Percentiles rank a stretch among this genome's conserved stretches.
Conservation (phyloP, 2,113 vertebrate species). For the Carassius auratus region DNA sequence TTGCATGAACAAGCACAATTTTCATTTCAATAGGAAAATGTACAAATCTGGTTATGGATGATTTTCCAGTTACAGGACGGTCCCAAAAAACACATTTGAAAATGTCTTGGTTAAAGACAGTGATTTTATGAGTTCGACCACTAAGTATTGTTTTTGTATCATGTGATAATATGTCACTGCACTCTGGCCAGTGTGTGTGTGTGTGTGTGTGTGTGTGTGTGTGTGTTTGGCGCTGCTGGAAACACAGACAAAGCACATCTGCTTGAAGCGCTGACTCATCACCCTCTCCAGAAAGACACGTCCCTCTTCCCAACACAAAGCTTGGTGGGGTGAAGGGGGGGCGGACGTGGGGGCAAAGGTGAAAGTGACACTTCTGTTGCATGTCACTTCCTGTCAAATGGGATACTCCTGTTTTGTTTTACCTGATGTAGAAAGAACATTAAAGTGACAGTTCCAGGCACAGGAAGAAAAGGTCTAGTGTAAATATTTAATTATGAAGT, state of each 20-base stretch:
- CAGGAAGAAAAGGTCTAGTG: background rate
- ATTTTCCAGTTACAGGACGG: background rate
- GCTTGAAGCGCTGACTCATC: slow-evolving; percentile 32
- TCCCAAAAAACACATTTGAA: slow-evolving; percentile 10
- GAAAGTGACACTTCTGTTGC: slow-evolving; percentile 18
- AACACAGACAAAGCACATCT: slow-evolving; percentile 27
- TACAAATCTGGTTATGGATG: background rate
- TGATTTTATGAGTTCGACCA: slow-evolving; percentile 9
- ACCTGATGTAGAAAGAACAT: background rate
- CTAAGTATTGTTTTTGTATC: slow-evolving; percentile 20
- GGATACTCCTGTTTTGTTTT: background rate
- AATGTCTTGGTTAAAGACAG: background rate
- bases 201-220: background rate
- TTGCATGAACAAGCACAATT: background rate
- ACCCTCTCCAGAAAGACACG: slow-evolving; percentile 1
- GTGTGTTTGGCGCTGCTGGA: background rate
- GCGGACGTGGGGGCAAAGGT: background rate
- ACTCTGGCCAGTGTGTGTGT: background rate
- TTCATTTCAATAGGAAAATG: background rate
- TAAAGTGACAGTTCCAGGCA: background rate
- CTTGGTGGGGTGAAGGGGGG: background rate
- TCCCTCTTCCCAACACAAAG: slow-evolving; percentile 32
- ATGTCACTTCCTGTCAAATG: slow-evolving; percentile 15
- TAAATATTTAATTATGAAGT: background rate
- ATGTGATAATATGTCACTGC: slow-evolving; percentile 28